phyloP scores from a whole-genome alignment of 2,888 invertebrate genomes.

The Dendrolimus pini region DNA sequence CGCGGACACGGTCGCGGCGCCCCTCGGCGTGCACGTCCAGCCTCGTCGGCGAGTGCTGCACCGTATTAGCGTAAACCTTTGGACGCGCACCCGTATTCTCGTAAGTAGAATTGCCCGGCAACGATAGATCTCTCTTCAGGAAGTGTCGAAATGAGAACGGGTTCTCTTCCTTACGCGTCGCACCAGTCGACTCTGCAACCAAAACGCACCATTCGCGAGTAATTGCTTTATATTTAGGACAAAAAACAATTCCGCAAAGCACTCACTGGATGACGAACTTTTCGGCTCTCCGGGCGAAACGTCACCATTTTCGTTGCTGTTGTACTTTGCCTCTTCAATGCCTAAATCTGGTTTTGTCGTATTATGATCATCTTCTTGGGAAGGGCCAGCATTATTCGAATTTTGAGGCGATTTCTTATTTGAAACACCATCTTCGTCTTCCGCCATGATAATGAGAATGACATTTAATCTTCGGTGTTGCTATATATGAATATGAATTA shows the following conservation, averaged over 20 bases:
- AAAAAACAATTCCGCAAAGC: constrained; percentile 67
- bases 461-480: constrained; percentile 38
- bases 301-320: constrained; percentile 57
- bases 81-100: constrained; percentile 86
- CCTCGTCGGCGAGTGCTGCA: constrained; percentile 67
- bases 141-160: constrained; percentile 93
- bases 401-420: constrained; percentile 67
- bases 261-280: constrained; percentile 67
- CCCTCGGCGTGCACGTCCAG: constrained; percentile 48
- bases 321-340: constrained; percentile 66
- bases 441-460: constrained; percentile 73
- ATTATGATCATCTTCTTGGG: constrained; percentile 58
- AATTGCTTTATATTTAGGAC: constrained; percentile 58
- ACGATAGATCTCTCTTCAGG: constrained; percentile 79
- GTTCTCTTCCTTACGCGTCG: constrained; percentile 81
- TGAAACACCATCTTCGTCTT: constrained; percentile 71
- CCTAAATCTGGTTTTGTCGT: constrained; percentile 64
- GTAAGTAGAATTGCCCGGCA: constrained; percentile 75
- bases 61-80: constrained; percentile 79
- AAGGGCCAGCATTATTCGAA: constrained; percentile 49
- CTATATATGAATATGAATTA: neutral
- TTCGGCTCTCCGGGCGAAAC: constrained; percentile 48
- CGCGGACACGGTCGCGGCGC: constrained; percentile 50
- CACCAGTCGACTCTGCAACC: constrained; percentile 61
- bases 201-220: constrained; percentile 34